Conservation (phyloP, 2,888 invertebrate species). For the Caprella mutica region DNA sequence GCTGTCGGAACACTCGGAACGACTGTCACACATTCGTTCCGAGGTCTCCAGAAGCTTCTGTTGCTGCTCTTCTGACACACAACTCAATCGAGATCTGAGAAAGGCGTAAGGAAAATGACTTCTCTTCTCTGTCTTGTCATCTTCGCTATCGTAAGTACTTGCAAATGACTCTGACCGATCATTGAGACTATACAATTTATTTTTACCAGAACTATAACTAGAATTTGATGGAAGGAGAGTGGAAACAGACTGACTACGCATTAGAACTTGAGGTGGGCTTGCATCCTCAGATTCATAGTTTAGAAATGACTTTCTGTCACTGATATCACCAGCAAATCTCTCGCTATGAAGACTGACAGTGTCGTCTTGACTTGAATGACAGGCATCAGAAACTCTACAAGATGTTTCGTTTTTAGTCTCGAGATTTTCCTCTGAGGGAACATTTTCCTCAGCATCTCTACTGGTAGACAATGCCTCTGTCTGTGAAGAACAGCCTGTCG, state of each 20-base stretch:
- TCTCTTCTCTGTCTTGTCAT: constrained; percentile 15
- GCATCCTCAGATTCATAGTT: not conserved
- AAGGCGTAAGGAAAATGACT: constrained; percentile 32
- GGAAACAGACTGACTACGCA: not conserved
- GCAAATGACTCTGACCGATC: too few species aligned
- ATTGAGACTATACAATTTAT: too few species aligned
- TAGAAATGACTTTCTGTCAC: too few species aligned
- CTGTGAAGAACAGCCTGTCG: too few species aligned
- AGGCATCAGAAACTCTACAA: too few species aligned
- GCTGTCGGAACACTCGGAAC: constrained; percentile 27
- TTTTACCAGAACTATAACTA: too few species aligned
- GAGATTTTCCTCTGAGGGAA: not conserved
- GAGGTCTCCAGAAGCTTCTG: too few species aligned
- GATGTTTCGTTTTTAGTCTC: not conserved
- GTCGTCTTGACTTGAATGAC: too few species aligned
- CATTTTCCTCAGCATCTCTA: not conserved
- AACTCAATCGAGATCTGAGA: constrained; percentile 28
- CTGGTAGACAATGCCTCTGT: too few species aligned
- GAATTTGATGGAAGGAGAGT: too few species aligned
- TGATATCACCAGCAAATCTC: too few species aligned
- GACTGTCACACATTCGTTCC: constrained; percentile 11
- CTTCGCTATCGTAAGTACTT: not conserved
- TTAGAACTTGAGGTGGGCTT: not conserved
- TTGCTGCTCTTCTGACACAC: constrained; percentile 26
- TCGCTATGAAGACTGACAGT: not conserved